Conservation (phyloP, 2,113 vertebrate species). For the Equus quagga region DNA sequence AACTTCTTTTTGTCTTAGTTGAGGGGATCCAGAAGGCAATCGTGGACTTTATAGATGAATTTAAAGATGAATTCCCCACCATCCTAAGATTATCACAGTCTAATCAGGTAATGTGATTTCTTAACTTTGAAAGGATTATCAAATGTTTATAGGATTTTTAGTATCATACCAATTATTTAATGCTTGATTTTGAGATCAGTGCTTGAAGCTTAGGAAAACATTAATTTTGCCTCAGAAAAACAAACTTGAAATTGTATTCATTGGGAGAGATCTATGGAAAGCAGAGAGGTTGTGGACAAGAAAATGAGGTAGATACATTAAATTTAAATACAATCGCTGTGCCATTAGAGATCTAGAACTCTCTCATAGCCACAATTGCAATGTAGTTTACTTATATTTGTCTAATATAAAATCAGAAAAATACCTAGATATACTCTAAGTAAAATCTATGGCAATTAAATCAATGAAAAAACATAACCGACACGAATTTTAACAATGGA, state of each 20-base stretch:
- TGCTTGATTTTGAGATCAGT: conserved; percentile 51
- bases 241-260: background rate
- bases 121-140: conserved; percentile 32
- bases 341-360: conserved; percentile 36
- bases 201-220: conserved; percentile 4
- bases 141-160: conserved; percentile 25
- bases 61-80: conserved; percentile 80
- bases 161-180: conserved; percentile 54
- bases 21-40: conserved; percentile 79
- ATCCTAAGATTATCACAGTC: conserved; percentile 75
- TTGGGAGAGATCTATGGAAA: background rate
- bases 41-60: conserved; percentile 81
- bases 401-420: conserved; percentile 51
- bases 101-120: conserved; percentile 71
- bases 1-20: conserved; percentile 67
- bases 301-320: background rate
- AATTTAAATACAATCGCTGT: background rate
- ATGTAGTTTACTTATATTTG: conserved; percentile 37
- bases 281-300: background rate
- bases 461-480: background rate
- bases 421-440: background rate
- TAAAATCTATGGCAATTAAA: conserved; percentile 34
- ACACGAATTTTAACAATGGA: background rate
- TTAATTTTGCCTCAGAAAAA: conserved; percentile 39
- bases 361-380: background rate